These are phyloP conservation scores for Engraulis encrasicolus DNA, from an alignment of 2,113 vertebrate genomes.

Conservation along the genomic window DNA sequence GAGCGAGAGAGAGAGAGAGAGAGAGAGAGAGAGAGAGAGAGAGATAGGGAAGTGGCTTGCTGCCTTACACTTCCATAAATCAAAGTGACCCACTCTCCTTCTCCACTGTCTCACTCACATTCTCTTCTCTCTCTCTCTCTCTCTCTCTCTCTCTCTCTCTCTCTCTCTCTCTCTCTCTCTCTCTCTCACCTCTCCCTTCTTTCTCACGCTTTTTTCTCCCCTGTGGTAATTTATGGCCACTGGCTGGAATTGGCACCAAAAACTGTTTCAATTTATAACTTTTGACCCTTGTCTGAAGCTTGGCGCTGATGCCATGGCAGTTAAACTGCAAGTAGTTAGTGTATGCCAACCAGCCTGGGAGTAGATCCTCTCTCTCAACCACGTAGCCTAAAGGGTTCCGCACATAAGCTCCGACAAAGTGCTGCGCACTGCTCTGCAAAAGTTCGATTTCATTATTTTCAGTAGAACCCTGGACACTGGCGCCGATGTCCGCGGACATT, in stretches of 20 bases:
- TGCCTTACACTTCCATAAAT: too few relatives aligned
- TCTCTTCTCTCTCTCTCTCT: too few relatives aligned
- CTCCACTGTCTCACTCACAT: too few relatives aligned
- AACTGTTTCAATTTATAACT: slow-evolving; percentile 58
- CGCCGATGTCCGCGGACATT: too few relatives aligned
- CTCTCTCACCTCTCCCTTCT: slow-evolving; percentile 23
- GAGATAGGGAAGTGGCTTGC: slow-evolving; percentile 31
- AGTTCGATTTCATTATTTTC: too few relatives aligned
- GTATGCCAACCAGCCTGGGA: neutral
- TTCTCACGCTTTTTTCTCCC: neutral
- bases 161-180: neutral
- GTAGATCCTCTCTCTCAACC: too few relatives aligned
- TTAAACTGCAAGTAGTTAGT: slow-evolving; percentile 34
- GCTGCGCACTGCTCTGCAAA: too few relatives aligned
- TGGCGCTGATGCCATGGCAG: slow-evolving; percentile 31
- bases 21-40: slow-evolving; percentile 41
- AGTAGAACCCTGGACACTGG: too few relatives aligned
- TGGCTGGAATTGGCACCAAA: slow-evolving; percentile 50
- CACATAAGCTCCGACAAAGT: too few relatives aligned
- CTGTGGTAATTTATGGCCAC: slow-evolving; percentile 51
- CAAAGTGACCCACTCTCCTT: slow-evolving; percentile 50
- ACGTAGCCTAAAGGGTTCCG: too few relatives aligned
- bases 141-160: neutral
- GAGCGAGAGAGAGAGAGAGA: too few relatives aligned
- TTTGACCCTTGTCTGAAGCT: slow-evolving; percentile 51